Conservation (phyloP, 2,888 invertebrate genomes). For the Hirtodrosophila trivittata region DNA sequence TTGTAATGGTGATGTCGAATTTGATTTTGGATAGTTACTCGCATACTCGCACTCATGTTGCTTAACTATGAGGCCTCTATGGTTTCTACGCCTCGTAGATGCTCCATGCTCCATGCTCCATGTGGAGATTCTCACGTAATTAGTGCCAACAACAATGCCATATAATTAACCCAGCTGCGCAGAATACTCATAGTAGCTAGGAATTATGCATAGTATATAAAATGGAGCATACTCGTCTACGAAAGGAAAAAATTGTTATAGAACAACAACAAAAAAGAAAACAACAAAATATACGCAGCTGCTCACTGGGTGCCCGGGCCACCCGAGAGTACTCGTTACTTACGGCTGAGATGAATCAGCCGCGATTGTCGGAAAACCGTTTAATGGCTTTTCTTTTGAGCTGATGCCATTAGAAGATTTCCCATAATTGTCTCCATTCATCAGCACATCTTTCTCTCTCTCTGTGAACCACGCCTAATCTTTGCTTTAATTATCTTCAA, state of each 20-base stretch:
- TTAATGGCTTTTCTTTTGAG: conserved; percentile 70
- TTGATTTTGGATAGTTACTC: conserved; percentile 45
- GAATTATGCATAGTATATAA: conserved; percentile 59
- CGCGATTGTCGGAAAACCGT: conserved; percentile 61
- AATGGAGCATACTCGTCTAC: conserved; percentile 31
- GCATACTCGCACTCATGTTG: conserved; percentile 6
- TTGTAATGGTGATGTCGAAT: conserved; percentile 52
- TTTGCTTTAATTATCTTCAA: conserved; percentile 58
- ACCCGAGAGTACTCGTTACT: conserved; percentile 26
- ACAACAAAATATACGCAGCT: conserved; percentile 44
- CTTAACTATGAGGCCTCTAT: conserved; percentile 35
- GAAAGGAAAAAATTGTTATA: conserved; percentile 37
- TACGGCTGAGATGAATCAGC: conserved; percentile 43
- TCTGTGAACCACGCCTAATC: conserved; percentile 57
- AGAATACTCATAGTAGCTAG: conserved; percentile 44
- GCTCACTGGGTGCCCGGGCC: conserved; percentile 33
- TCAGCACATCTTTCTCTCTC: conserved; percentile 30
- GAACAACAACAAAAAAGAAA: conserved; percentile 1
- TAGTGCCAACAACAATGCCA: conserved; percentile 64
- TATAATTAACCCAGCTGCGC: conserved; percentile 69
- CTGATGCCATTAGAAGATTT: conserved; percentile 67
- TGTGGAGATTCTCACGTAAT: conserved; percentile 65
- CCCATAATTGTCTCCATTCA: conserved; percentile 67
- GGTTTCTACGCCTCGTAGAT: conserved; percentile 29
- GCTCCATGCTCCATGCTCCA: conserved; percentile 42